Percentiles rank a stretch among this genome's conserved stretches.
Conservation (phyloP, 2,888 invertebrate genomes). For the Drosophila subsilvestris region DNA sequence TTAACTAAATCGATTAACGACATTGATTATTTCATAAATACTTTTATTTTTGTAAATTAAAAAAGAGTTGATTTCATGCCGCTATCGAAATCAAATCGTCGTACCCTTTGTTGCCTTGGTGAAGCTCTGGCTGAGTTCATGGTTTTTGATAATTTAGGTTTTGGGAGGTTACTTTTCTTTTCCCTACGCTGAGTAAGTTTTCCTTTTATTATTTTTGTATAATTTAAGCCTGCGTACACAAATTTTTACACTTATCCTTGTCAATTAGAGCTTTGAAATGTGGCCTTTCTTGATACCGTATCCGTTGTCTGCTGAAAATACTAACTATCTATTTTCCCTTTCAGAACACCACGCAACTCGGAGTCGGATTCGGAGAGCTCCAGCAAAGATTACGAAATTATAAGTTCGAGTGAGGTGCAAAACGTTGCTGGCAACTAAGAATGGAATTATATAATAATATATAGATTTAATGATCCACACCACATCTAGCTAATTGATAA, state of each 20-base stretch:
- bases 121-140: not conserved
- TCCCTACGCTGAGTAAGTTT: conserved; percentile 66
- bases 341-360: conserved; percentile 85
- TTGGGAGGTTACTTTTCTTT: conserved; percentile 33
- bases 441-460: conserved; percentile 25
- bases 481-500: conserved; percentile 42
- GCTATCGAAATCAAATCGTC: not conserved
- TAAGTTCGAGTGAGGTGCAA: conserved; percentile 89
- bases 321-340: conserved; percentile 38
- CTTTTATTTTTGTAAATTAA: not conserved
- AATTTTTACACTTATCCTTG: not conserved
- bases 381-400: conserved; percentile 94
- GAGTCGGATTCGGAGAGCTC: conserved; percentile 93
- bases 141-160: conserved; percentile 5
- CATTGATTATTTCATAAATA: too few species aligned
- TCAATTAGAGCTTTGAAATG: not conserved
- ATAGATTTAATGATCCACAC: conserved; percentile 41
- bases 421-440: conserved; percentile 77
- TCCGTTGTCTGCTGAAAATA: not conserved
- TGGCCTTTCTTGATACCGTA: not conserved
- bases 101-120: not conserved
- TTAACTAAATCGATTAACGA: not conserved
- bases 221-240: not conserved
- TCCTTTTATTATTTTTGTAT: conserved; percentile 24
- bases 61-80: too few species aligned